Percentiles rank a stretch among this genome's conserved stretches.
These are phyloP conservation scores for Amphiduros pacificus DNA, from an alignment of 2,888 invertebrate genomes.

Conservation along the genomic window DNA sequence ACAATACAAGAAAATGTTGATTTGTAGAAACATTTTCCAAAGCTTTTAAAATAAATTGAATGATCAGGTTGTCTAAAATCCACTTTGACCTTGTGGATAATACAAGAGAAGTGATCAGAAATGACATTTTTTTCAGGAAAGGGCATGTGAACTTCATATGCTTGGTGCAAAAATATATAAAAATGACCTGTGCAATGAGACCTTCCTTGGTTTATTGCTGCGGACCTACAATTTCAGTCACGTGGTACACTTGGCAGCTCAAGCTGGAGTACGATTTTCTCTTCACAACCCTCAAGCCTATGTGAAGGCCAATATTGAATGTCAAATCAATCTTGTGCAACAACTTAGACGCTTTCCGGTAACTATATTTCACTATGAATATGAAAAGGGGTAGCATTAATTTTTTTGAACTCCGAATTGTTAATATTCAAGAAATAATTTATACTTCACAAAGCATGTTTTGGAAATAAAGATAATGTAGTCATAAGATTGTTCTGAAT, in stretches of 20 bases:
- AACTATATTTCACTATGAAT: background rate
- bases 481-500: too few relatives aligned
- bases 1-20: too few relatives aligned
- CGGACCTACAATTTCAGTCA: conserved; percentile 27
- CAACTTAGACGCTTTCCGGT: conserved; percentile 17
- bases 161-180: conserved; percentile 24
- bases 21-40: too few relatives aligned
- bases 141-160: conserved; percentile 24
- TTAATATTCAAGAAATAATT: too few relatives aligned
- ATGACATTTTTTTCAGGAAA: conserved; percentile 25
- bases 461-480: too few relatives aligned
- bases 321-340: conserved; percentile 27
- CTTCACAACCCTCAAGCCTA: conserved; percentile 28
- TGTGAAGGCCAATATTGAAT: conserved; percentile 29
- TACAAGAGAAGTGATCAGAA: background rate
- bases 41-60: too few relatives aligned
- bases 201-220: conserved; percentile 24
- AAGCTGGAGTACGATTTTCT: conserved; percentile 34
- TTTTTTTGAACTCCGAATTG: too few relatives aligned
- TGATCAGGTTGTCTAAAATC: background rate
- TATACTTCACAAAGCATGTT: too few relatives aligned
- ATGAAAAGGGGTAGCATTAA: background rate
- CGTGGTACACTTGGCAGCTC: conserved; percentile 33
- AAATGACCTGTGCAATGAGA: conserved; percentile 27
- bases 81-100: too few relatives aligned